Evolutionary conservation across 2,888 invertebrate genomes (phyloP).

Genomic region (Brachylomia viminalis): DNA sequence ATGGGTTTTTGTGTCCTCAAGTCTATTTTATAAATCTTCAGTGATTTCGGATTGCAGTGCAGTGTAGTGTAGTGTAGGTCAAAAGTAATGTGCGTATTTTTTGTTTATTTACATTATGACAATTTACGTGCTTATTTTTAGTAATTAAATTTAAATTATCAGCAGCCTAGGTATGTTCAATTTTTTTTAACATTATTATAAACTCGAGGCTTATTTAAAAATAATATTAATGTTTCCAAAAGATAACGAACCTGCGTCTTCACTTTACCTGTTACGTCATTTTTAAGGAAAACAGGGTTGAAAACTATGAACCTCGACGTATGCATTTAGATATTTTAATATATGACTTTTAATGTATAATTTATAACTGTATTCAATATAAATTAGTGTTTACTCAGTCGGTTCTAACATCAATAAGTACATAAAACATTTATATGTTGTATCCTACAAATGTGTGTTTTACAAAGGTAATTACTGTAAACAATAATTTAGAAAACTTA

Average conservation of each 20-base stretch:
- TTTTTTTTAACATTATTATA: not conserved
- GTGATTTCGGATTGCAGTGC: slow-evolving; percentile 60
- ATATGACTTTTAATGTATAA: not conserved
- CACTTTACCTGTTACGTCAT: not conserved
- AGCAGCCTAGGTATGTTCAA: not conserved
- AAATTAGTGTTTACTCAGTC: slow-evolving; percentile 9
- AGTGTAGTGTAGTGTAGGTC: slow-evolving; percentile 4
- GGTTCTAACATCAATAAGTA: slow-evolving; percentile 3
- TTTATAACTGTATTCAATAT: not conserved
- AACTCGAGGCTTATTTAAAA: not conserved
- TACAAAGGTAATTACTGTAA: not conserved
- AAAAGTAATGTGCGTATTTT: slow-evolving; percentile 49
- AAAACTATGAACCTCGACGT: not conserved
- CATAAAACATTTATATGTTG: not conserved
- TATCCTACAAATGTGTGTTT: not conserved
- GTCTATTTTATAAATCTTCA: slow-evolving; percentile 10
- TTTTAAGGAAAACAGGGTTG: slow-evolving; percentile 41
- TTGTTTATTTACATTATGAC: slow-evolving; percentile 4
- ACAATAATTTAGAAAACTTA: not conserved
- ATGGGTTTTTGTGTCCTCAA: slow-evolving; percentile 17
- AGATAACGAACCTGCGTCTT: slow-evolving; percentile 7
- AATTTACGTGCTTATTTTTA: not conserved
- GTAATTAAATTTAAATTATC: too few relatives aligned
- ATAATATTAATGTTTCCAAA: not conserved
- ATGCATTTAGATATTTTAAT: not conserved